phyloP scores from a whole-genome alignment of 2,113 vertebrate genomes.

The Phaethon lepturus region DNA sequence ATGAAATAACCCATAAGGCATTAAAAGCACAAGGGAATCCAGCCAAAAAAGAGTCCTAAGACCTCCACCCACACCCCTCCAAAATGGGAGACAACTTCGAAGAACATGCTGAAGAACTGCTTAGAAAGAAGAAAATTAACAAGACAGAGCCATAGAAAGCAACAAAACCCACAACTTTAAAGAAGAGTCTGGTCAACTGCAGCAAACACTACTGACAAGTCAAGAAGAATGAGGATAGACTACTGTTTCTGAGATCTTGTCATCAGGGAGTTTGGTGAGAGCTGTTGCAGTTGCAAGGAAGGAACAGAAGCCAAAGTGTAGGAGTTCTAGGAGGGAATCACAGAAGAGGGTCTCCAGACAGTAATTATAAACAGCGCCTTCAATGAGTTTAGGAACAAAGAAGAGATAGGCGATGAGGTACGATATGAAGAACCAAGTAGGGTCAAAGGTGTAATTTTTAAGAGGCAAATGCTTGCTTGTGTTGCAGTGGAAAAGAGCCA shows the following conservation, averaged over 20 bases:
- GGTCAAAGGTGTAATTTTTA: conserved; percentile 49
- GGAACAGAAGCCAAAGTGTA: conserved; percentile 59
- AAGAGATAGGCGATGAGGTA: conserved; percentile 55
- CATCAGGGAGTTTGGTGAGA: conserved; percentile 56
- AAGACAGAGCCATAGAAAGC: not conserved
- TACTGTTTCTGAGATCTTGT: conserved; percentile 60
- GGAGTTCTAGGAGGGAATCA: conserved; percentile 43
- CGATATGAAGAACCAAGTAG: conserved; percentile 24
- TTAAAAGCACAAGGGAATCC: not conserved
- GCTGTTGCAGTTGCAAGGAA: conserved; percentile 39
- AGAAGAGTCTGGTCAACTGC: not conserved
- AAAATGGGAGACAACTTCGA: not conserved
- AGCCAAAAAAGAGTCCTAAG: not conserved
- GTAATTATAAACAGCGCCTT: conserved; percentile 61
- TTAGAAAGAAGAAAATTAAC: not conserved
- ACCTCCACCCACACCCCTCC: not conserved
- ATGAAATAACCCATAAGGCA: not conserved
- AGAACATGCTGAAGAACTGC: not conserved
- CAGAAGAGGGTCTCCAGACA: conserved; percentile 43
- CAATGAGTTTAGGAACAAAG: conserved; percentile 45
- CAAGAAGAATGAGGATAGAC: conserved; percentile 52
- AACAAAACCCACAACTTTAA: not conserved
- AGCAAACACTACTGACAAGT: conserved; percentile 24
- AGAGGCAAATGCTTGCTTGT: conserved; percentile 37
- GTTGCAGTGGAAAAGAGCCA: conserved; percentile 48